These are phyloP conservation scores for Gambusia yucatana DNA, from an alignment of 2,797 vertebrate species.

Conservation along the genomic window DNA sequence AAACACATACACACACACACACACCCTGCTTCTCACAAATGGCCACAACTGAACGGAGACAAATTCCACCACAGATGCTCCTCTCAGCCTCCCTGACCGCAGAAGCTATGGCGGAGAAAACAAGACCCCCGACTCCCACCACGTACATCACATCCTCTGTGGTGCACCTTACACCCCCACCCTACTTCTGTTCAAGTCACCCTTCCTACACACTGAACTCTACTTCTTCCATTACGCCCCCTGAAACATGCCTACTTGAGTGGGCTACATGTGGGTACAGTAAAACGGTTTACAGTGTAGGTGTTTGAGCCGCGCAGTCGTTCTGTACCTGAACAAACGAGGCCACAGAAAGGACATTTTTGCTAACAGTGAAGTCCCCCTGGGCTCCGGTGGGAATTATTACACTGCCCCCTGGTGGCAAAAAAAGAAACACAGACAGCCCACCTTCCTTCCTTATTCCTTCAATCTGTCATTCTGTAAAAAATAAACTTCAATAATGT, in stretches of 20 bases:
- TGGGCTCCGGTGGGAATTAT: constrained; percentile 60
- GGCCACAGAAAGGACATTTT: constrained; percentile 43
- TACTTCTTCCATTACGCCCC: constrained; percentile 54
- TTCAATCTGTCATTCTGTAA: constrained; percentile 52
- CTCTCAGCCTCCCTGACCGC: constrained; percentile 51
- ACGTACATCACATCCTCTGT: constrained; percentile 8
- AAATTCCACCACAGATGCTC: constrained; percentile 60
- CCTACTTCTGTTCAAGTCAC: constrained; percentile 8
- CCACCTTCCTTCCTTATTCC: constrained; percentile 22
- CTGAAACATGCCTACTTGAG: constrained; percentile 20
- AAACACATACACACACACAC: constrained; percentile 32
- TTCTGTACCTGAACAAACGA: constrained; percentile 5
- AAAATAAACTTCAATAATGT: constrained; percentile 23
- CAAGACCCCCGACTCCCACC: constrained; percentile 10
- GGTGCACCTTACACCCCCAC: constrained; percentile 39
- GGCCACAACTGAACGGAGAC: constrained; percentile 69
- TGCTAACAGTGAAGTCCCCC: constrained; percentile 33
- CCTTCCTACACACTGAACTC: constrained; percentile 36
- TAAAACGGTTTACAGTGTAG: constrained; percentile 15
- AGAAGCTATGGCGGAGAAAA: constrained; percentile 42
- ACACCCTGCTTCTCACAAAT: constrained; percentile 63
- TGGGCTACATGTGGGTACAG: constrained; percentile 22
- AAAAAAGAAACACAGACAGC: not conserved
- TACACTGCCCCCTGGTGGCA: constrained; percentile 78
- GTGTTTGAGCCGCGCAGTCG: constrained; percentile 21